These are phyloP conservation scores for Oreotrochilus melanogaster DNA, from an alignment of 2,113 vertebrate species.

Conservation along the genomic window DNA sequence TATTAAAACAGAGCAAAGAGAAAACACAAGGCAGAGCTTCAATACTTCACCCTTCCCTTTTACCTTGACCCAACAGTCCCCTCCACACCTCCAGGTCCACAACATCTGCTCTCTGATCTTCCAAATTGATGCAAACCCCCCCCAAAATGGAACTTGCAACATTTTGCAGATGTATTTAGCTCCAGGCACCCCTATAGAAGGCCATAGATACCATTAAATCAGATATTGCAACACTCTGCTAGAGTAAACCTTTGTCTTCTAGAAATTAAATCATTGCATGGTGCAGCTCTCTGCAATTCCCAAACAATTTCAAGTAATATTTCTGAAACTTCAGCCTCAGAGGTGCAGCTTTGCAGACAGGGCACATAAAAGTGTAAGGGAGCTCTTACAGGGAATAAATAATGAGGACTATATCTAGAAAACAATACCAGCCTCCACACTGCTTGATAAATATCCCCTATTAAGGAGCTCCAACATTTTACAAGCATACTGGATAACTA, in stretches of 20 bases:
- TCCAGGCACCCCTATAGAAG: neutral
- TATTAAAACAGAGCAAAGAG: too few relatives aligned
- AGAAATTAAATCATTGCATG: neutral
- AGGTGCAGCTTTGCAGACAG: neutral
- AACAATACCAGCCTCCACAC: neutral
- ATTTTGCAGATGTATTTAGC: rapidly evolving
- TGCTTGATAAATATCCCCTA: neutral
- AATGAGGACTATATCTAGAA: neutral
- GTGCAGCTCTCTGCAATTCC: neutral
- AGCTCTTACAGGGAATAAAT: neutral
- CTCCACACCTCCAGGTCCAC: too few relatives aligned
- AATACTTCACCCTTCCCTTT: too few relatives aligned
- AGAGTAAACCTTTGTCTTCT: neutral
- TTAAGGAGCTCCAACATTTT: neutral
- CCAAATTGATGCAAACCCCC: neutral
- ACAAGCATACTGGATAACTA: neutral
- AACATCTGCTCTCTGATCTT: too few relatives aligned
- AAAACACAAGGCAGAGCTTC: too few relatives aligned
- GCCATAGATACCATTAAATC: rapidly evolving
- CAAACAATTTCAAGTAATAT: neutral
- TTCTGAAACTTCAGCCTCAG: neutral
- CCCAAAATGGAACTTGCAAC: neutral
- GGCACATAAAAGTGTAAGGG: neutral
- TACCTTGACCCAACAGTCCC: too few relatives aligned
- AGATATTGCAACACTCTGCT: rapidly evolving